Base-by-base conservation (phyloP, 2,113 vertebrate species). In the Lucifuga dentata region DNA sequence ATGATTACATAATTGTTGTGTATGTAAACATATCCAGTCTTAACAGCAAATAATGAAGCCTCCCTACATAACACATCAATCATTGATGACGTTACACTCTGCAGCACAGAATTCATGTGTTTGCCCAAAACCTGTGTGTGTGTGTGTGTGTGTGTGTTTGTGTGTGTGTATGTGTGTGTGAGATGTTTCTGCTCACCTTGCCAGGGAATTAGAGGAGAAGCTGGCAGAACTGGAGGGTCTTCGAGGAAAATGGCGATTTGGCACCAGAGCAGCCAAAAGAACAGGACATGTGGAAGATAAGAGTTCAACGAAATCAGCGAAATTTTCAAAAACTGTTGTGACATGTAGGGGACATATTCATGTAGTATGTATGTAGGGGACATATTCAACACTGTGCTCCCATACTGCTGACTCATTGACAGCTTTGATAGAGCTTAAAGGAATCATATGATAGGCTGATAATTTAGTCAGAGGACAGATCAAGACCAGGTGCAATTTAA, bases 161-260 rank as follows among this genome's bases (percentile, higher is more conserved):
- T 50, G 38, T 61, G 69, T 73, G 66, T 53, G 44, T 29, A n/a
- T 36, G 10, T n/a, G 38, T 1, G n/a, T 23, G 17, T 52, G 52
- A 5, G 7, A 7, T 39, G 5, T 32, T 55, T 21, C 3, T 12
- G 15, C 52, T 55, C 87, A 93, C 92, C 92, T 94, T 53, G 83
- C 63, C 11, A 83, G 75, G 17, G 88, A 75, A 35, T 87, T 86
- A 2, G 92, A 88, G 6, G 88, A 83, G 77, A 92, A 92, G 86
- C 90, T 92, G 73, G 90, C 73, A 5, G 92, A 93, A 84, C 90
- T 93, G 53, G 92, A 92, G 63, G 92, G 92, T 89, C 93, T 93
- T 89, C 48, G 21, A 55, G 60, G 43, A 43, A 61, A 58, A 56
- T 1, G 23, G 38, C 17, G 38, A 75, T 53, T 35, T 48, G 23